These are phyloP conservation scores for Acropternis orthonyx DNA, from an alignment of 2,797 vertebrate genomes.

Conservation along the genomic window DNA sequence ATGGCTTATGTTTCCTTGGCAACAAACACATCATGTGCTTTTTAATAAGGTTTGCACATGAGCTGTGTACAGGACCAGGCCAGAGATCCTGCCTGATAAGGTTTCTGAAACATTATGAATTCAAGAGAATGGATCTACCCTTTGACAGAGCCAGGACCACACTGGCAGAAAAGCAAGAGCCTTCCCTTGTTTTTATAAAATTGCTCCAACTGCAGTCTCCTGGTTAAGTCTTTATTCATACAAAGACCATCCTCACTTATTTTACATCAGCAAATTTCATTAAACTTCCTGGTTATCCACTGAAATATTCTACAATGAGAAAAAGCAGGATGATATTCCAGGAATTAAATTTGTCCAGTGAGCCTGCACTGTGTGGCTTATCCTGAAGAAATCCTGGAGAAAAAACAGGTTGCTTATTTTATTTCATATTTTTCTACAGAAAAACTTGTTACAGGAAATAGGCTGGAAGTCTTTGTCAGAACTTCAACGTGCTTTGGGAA, in stretches of 20 bases:
- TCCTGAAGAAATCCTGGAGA: neutral
- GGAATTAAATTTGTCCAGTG: neutral
- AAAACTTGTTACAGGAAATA: neutral
- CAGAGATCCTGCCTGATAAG: slow-evolving; percentile 10
- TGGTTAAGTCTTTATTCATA: neutral
- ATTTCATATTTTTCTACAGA: neutral
- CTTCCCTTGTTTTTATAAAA: neutral
- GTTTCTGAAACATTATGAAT: neutral
- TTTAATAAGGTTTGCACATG: slow-evolving; percentile 38
- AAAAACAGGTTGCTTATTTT: neutral
- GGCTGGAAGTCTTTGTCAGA: neutral
- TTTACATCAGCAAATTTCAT: neutral
- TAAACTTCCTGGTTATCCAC: neutral
- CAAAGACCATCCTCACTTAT: neutral
- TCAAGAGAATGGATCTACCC: neutral
- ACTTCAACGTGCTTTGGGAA: neutral
- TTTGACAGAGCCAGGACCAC: neutral
- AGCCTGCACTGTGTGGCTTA: neutral
- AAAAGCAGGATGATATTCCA: neutral
- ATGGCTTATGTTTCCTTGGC: slow-evolving; percentile 44
- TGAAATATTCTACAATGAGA: neutral
- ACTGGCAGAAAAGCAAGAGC: neutral
- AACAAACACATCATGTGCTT: slow-evolving; percentile 31
- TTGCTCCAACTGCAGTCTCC: neutral
- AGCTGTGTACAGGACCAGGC: neutral